phyloP scores from a whole-genome alignment of 2,113 vertebrate species.

The Patagioenas fasciata region DNA sequence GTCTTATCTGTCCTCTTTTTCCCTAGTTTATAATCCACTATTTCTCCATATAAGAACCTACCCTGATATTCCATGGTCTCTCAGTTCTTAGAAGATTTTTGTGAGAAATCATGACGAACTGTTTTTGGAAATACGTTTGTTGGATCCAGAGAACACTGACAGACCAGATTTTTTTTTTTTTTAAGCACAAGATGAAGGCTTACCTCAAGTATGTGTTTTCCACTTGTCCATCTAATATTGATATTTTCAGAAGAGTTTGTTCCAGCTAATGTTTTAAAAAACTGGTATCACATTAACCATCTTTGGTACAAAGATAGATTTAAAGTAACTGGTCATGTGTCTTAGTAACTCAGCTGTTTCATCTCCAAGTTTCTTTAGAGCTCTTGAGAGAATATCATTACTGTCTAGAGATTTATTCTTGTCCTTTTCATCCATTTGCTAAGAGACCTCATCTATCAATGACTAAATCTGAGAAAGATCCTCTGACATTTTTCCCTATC shows the following conservation, averaged over 20 bases:
- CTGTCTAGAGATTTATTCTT: neutral
- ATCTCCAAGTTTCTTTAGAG: neutral
- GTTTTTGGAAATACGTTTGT: neutral
- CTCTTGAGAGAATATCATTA: neutral
- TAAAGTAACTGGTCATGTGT: neutral
- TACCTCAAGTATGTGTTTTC: neutral
- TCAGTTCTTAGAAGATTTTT: neutral
- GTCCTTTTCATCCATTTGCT: neutral
- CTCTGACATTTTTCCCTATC: neutral
- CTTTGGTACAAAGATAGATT: neutral
- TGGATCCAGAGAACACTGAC: neutral
- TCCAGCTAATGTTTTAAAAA: neutral
- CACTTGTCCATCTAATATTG: neutral
- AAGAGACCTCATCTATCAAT: neutral
- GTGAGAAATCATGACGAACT: neutral
- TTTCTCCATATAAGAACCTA: neutral
- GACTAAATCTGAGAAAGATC: neutral
- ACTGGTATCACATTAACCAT: neutral
- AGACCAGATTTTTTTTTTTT: neutral
- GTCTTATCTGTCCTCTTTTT: neutral
- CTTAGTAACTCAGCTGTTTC: neutral
- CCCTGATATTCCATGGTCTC: neutral
- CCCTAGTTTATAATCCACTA: neutral
- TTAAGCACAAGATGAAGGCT: neutral
- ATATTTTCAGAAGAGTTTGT: neutral